Conservation (phyloP, 2,113 vertebrate genomes). For the Cryptotis parvus region DNA sequence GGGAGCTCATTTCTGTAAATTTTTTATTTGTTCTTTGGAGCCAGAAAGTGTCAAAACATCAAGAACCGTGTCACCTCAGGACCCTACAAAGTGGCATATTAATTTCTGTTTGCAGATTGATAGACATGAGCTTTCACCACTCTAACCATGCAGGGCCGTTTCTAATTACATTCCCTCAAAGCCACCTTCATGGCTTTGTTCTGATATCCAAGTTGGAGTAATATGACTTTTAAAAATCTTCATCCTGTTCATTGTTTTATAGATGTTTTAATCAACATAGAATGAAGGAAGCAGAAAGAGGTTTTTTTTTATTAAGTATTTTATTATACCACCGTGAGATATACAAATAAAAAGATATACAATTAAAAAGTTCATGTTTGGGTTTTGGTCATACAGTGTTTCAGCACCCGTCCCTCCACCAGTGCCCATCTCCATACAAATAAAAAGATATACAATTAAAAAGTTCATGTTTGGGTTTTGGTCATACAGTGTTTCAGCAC, state of each 20-base stretch:
- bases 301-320: too few species aligned
- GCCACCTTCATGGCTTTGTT: neutral
- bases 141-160: neutral
- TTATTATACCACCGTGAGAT: too few species aligned
- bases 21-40: neutral
- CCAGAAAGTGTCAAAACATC: neutral
- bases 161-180: neutral
- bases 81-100: neutral
- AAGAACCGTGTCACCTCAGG: neutral
- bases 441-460: too few species aligned
- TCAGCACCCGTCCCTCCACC: too few species aligned
- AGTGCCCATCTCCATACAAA: too few species aligned
- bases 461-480: too few species aligned
- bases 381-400: too few species aligned
- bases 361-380: too few species aligned
- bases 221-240: neutral
- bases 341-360: too few species aligned
- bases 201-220: slow-evolving; percentile 5
- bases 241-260: neutral
- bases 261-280: slow-evolving; percentile 45
- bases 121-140: neutral
- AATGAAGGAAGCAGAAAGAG: slow-evolving; percentile 19
- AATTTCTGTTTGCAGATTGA: slow-evolving; percentile 1
- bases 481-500: too few species aligned
- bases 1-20: neutral